Conservation (phyloP, 2,113 vertebrate genomes). For the Shinisaurus crocodilurus region DNA sequence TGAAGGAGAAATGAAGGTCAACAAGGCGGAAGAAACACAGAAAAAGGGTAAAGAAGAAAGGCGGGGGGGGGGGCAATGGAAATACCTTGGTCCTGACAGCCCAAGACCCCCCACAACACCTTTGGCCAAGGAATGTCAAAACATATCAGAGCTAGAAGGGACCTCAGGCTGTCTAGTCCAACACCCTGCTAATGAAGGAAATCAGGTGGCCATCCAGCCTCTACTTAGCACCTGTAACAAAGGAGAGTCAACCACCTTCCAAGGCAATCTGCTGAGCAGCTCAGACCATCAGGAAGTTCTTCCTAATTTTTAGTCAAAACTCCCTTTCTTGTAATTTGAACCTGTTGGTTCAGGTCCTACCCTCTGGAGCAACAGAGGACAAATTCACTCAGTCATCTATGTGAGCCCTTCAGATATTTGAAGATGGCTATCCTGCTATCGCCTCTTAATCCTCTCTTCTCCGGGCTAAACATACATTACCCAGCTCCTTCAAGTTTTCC, state of each 20-base stretch:
- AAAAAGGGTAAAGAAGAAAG: neutral
- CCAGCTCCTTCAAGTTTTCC: no score
- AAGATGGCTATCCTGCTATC: no score
- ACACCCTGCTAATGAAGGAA: neutral
- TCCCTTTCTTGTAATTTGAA: no score
- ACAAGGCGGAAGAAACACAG: neutral
- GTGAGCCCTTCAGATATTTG: no score
- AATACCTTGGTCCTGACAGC: neutral
- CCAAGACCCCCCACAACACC: neutral
- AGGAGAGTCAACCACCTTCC: neutral
- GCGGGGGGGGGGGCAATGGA: no score
- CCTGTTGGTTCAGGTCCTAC: no score
- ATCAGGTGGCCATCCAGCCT: neutral
- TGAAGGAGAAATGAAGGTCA: constrained; percentile 17
- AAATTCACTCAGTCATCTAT: no score
- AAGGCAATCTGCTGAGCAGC: neutral
- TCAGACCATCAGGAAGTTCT: neutral
- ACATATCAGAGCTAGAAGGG: neutral
- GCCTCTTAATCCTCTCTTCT: no score
- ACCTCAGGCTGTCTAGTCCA: neutral
- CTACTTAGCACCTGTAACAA: neutral
- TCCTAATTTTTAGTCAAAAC: no score
- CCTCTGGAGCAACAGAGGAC: no score
- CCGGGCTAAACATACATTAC: no score
- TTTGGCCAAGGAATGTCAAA: neutral